Conservation (phyloP, 2,113 vertebrate species). For the Pelodiscus sinensis region DNA sequence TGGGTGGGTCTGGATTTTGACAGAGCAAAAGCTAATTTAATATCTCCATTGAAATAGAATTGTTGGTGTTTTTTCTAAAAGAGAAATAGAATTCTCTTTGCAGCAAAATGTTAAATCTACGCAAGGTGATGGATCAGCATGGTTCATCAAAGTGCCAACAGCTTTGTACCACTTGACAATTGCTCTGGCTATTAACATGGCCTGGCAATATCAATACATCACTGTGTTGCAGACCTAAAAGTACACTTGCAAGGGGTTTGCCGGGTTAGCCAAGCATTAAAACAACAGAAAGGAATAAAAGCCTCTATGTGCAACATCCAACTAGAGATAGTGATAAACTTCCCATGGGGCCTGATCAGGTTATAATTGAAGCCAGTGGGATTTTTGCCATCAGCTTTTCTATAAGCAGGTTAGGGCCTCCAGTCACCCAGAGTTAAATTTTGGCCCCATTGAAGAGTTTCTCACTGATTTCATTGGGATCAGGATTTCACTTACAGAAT, state of each 20-base stretch:
- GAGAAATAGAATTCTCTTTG: conserved; percentile 24
- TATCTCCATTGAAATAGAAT: conserved; percentile 4
- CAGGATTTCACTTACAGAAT: background rate
- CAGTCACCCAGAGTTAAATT: background rate
- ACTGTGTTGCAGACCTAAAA: background rate
- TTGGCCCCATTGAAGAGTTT: background rate
- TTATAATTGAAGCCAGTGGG: background rate
- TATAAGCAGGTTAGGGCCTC: fast-evolving
- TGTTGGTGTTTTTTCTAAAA: conserved; percentile 26
- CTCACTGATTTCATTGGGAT: fast-evolving
- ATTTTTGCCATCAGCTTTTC: fast-evolving
- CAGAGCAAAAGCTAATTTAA: background rate
- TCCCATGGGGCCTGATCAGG: fast-evolving
- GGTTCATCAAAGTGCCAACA: background rate
- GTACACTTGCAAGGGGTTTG: background rate
- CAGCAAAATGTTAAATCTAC: background rate
- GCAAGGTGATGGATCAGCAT: background rate
- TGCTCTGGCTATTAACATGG: background rate
- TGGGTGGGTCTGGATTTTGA: background rate
- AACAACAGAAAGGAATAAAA: background rate
- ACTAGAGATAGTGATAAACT: background rate
- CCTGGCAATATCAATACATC: background rate
- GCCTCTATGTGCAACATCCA: background rate
- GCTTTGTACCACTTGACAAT: conserved; percentile 3
- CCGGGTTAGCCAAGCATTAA: background rate